Base-by-base conservation (phyloP, 2,888 invertebrate species). In the Lottia scabra region DNA sequence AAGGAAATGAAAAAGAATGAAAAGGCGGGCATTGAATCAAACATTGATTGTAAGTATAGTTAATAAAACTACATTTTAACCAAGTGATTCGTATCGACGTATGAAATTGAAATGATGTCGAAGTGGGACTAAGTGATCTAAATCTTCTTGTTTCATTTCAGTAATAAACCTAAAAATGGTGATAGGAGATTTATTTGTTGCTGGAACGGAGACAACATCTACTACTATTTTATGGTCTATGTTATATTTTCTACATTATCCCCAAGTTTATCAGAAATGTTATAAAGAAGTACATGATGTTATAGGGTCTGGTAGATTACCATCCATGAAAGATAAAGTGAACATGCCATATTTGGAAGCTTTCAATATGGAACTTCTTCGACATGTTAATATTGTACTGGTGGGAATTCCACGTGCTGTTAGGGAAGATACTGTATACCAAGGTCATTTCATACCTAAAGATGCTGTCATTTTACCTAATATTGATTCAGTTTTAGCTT, bases 151-250 rank as follows among this genome's bases (percentile, higher is more conserved):
- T 38, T 1, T 30, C 45, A 64, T 69, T 66, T 16, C 70, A 80
- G 79, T 76, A n/a, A 68, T 64, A 2, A 74, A 80, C 27, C 48
- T 83, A 10, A 27, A 71, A 16, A 70, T 65, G 2, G 65, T 76
- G 0, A 74, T 82, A 16, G 63, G 65, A 2, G 85, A 84, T 65
- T 74, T 85, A 2, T 81, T 84, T 62, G 72, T 75, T 10, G 85
- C 86, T 27, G 85, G 84, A 10, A 80, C 82, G 85, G 95, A 95
- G 84, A 95, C 95, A 0, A 94, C 94, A 0, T 93, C 94, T n/a
- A 94, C 96, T 16, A 95, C 94, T 0, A 94, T 96, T 76, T 94
- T 94, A 85, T 97, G 96, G 91, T 93, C 94, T 73, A 91, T 96
- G 6, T 94, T 94, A 77, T 91, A 95, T 84, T 92, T 96, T 85